A percentile compares a stretch with the other conserved stretches of the same genome.
phyloP scores from a whole-genome alignment of 2,113 vertebrate species.

The Sus scrofa region DNA sequence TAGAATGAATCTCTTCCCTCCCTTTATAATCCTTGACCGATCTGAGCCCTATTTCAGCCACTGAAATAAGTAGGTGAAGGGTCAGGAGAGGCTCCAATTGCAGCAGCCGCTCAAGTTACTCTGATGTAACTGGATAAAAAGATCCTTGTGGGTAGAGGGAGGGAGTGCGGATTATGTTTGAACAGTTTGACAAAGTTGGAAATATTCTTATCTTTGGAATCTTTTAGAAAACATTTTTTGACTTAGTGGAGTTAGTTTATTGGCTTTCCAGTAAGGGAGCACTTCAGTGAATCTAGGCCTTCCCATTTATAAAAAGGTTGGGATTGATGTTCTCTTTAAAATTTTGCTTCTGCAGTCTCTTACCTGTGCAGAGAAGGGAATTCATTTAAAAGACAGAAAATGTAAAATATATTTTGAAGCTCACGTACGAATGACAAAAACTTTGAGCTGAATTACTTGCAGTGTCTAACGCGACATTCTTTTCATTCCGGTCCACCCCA shows the following conservation, averaged over 20 bases:
- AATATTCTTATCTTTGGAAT: not conserved
- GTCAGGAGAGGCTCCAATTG: slow-evolving; percentile 65
- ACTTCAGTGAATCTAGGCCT: not conserved
- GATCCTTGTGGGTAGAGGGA: not conserved
- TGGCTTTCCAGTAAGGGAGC: slow-evolving; percentile 15
- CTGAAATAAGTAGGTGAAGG: slow-evolving; percentile 82
- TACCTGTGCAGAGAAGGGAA: not conserved
- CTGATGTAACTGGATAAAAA: slow-evolving; percentile 50
- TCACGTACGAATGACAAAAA: slow-evolving; percentile 27
- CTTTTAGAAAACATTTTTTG: not conserved
- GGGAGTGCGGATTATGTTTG: not conserved
- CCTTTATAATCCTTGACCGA: not conserved
- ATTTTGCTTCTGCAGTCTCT: slow-evolving; percentile 57
- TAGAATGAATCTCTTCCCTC: not conserved
- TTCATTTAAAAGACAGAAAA: slow-evolving; percentile 44
- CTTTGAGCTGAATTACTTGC: slow-evolving; percentile 22
- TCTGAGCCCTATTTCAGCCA: not conserved
- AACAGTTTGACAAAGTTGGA: slow-evolving; percentile 17
- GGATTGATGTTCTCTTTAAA: slow-evolving; percentile 37
- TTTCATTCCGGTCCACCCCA: slow-evolving; percentile 52
- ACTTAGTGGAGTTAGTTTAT: not conserved
- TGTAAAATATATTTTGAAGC: slow-evolving; percentile 47
- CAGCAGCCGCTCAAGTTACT: slow-evolving; percentile 50
- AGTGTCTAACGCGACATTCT: slow-evolving; percentile 37
- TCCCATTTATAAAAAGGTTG: slow-evolving; percentile 25